A percentile compares a stretch with the other conserved stretches of the same genome.
Conservation (phyloP, 2,797 vertebrate species). For the Falco cherrug region DNA sequence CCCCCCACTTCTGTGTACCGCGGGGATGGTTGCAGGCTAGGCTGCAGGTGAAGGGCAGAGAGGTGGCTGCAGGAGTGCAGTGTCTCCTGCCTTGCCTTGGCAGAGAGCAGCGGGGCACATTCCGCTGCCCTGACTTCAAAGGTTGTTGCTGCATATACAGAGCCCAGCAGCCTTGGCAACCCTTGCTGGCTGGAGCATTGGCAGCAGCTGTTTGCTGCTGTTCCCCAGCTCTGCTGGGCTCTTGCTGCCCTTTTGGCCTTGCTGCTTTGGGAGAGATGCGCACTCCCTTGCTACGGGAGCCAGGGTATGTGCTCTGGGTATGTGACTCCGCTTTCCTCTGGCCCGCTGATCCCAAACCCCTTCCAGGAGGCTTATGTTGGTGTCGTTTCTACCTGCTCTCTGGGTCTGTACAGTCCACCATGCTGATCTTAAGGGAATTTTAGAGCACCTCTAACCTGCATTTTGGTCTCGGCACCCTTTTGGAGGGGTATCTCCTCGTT, state of each 20-base stretch:
- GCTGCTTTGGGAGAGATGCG: not conserved
- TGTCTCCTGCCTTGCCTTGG: not conserved
- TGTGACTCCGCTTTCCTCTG: not conserved
- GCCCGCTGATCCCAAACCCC: not conserved
- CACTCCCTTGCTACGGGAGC: not conserved
- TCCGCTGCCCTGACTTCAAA: constrained; percentile 62
- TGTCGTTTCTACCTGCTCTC: not conserved
- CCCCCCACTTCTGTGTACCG: accelerated
- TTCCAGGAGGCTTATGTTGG: accelerated
- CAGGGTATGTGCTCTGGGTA: not conserved
- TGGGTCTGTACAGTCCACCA: accelerated
- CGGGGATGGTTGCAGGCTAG: not conserved
- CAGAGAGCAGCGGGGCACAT: not conserved
- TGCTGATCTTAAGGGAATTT: not conserved
- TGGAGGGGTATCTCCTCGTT: not conserved
- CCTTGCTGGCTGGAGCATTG: not conserved
- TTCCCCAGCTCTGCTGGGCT: not conserved
- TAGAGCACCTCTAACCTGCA: accelerated
- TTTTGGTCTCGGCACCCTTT: not conserved
- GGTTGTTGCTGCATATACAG: constrained; percentile 62
- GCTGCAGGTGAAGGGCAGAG: not conserved
- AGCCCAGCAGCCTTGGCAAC: constrained; percentile 61
- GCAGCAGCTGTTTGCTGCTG: constrained; percentile 45
- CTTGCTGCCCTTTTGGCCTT: not conserved
- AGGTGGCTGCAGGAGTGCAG: not conserved